Evolutionary conservation across 1,140 invertebrate genomes (phyloP), one percentile per base, ranked within the genome.

Genomic region (Drepana arcuata): DNA sequence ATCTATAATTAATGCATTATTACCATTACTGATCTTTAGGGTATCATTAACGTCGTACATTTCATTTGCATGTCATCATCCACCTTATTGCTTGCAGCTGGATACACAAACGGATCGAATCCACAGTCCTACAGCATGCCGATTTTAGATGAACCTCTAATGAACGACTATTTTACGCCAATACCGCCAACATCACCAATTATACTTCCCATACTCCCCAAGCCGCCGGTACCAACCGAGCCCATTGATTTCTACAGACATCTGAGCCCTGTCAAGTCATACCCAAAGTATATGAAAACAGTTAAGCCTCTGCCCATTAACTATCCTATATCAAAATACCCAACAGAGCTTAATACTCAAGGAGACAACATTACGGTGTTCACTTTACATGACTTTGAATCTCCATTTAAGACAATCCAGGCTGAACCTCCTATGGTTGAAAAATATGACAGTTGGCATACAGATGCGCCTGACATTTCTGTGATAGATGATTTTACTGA

Each of bases 81-180:
- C 56, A 47, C 41, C 27, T 73, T 69, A 65, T 68, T 74, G 46
- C 64, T 80, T 77, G 40, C 72, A 77, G 70, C 67, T 52, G 64
- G 45, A 60, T 56, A 53, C 39, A 48, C 67, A 27, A 53, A 10
- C 18, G n/a, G 46, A 55, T 49, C 60, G 16, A 51, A 42, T 39
- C 51, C 48, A 48, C 46, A 63, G 34, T 46, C 41, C 45, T 56
- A 60, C 50, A 44, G 38, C 29, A 56, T 53, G 42, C 41, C 53
- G 18, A 47, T 42, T 32, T 32, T 55, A 31, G 47, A 40, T 41
- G 45, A 48, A 47, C 28, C 43, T 41, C 34, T 41, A 7, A 33
- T 55, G 23, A 71, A 65, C 24, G 24, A n/a, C 35, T 70, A 63
- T 49, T 58, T 74, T 28, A 77, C 71, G 29, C 65, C 68, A 31